Conservation (phyloP, 2,797 vertebrate genomes). For the Eremophila alpestris region DNA sequence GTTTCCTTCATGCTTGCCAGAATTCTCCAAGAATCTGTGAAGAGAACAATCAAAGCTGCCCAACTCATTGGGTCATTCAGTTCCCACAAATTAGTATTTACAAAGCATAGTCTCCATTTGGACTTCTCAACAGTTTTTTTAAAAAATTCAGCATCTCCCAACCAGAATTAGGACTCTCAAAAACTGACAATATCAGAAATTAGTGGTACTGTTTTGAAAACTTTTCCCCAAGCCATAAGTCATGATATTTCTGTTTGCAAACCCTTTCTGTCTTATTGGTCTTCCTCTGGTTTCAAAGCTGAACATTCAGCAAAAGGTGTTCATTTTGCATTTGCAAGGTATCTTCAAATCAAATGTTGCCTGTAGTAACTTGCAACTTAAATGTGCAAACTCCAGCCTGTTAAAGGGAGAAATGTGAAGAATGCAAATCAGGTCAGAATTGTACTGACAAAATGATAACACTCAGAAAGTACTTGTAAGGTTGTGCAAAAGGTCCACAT, state of each 20-base stretch:
- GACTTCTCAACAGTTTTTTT: not conserved
- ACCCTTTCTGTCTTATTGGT: not conserved
- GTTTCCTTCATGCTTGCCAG: not conserved
- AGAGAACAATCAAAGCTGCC: not conserved
- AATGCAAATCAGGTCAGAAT: conserved; percentile 25
- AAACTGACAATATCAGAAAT: not conserved
- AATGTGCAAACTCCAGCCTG: not conserved
- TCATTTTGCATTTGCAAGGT: not conserved
- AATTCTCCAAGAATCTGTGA: not conserved
- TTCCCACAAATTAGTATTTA: not conserved
- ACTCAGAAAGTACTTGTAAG: conserved; percentile 5
- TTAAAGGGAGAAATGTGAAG: not conserved
- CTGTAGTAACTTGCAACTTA: not conserved
- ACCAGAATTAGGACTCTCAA: not conserved
- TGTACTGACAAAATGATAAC: not conserved
- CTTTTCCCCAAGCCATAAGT: not conserved
- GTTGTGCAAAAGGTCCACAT: conserved; percentile 28
- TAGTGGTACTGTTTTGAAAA: not conserved
- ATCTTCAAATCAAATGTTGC: not conserved
- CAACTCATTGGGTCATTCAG: not conserved
- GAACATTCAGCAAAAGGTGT: not conserved
- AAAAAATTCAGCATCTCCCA: not conserved
- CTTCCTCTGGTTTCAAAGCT: not conserved
- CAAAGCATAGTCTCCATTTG: not conserved
- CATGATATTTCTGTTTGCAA: not conserved